These are phyloP conservation scores for Tipula helvola DNA, from an alignment of 2,888 invertebrate genomes.

Conservation along the genomic window DNA sequence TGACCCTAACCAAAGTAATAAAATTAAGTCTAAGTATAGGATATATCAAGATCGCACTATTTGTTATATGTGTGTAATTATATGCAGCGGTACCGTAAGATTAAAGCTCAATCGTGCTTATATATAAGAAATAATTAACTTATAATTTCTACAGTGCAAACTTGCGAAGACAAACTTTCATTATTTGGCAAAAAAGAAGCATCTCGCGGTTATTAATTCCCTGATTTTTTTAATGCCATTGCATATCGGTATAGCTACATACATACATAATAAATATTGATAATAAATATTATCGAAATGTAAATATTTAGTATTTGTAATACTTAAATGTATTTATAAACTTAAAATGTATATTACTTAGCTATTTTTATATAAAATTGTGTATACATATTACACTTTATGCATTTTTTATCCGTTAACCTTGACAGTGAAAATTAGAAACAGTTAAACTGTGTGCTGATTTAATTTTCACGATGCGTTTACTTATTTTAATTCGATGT, in stretches of 20 bases:
- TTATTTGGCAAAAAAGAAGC: neutral
- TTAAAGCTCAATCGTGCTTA: neutral
- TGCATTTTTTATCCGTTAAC: neutral
- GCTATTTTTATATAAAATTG: neutral
- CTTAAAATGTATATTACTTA: neutral
- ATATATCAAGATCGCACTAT: neutral
- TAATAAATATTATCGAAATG: neutral
- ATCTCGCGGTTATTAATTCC: neutral
- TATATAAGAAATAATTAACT: neutral
- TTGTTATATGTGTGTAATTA: neutral
- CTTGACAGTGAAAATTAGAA: neutral
- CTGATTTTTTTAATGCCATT: neutral
- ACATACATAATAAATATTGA: neutral
- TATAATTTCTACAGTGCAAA: neutral
- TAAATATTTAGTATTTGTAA: neutral
- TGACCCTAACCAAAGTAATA: neutral
- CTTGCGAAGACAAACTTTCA: neutral
- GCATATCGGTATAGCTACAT: neutral
- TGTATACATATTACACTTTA: neutral
- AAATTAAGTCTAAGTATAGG: too few relatives aligned
- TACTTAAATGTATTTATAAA: neutral
- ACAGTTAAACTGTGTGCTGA: neutral
- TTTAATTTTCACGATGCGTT: neutral
- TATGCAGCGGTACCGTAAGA: neutral
- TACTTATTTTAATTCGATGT: neutral